A percentile compares a stretch with the other conserved stretches of the same genome.
These are phyloP conservation scores for Psettodes erumei DNA, from an alignment of 2,113 vertebrate genomes.

Conservation along the genomic window DNA sequence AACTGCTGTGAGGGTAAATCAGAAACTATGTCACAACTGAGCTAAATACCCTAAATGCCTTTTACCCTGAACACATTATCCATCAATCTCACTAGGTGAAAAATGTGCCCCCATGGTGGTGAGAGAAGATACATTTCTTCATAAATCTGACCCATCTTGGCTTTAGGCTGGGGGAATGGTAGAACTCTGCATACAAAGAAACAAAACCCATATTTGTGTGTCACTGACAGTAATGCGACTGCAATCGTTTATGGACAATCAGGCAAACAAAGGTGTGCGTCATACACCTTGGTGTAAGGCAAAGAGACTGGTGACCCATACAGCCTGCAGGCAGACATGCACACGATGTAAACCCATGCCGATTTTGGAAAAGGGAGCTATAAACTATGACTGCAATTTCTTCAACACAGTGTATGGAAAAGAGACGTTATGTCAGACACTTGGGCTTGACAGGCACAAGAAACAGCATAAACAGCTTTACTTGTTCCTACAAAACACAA, in stretches of 20 bases:
- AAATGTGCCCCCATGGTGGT: constrained; percentile 24
- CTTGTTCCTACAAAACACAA: constrained; percentile 18
- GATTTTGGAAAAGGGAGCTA: constrained; percentile 19
- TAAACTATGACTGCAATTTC: constrained; percentile 6
- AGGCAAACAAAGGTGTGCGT: constrained; percentile 54
- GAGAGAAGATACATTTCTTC: constrained; percentile 17
- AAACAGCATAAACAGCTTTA: constrained; percentile 9
- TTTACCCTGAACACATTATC: constrained; percentile 24
- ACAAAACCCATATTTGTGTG: constrained; percentile 25
- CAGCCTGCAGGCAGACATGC: constrained; percentile 29
- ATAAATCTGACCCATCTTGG: constrained; percentile 40
- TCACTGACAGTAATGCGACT: constrained; percentile 46
- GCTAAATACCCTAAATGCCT: not conserved
- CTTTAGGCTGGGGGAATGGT: constrained; percentile 16
- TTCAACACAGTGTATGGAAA: not conserved
- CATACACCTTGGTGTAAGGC: constrained; percentile 26
- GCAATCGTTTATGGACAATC: constrained; percentile 45
- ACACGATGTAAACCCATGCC: constrained; percentile 40
- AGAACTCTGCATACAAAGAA: constrained; percentile 36
- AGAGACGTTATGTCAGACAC: not conserved
- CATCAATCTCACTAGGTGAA: constrained; percentile 20
- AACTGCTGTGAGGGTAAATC: not conserved
- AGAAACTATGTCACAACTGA: constrained; percentile 20
- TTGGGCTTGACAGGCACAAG: not conserved
- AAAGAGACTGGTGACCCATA: constrained; percentile 52